Evolutionary conservation across 1,140 invertebrate genomes (phyloP).

Genomic region (Ostrea edulis): DNA sequence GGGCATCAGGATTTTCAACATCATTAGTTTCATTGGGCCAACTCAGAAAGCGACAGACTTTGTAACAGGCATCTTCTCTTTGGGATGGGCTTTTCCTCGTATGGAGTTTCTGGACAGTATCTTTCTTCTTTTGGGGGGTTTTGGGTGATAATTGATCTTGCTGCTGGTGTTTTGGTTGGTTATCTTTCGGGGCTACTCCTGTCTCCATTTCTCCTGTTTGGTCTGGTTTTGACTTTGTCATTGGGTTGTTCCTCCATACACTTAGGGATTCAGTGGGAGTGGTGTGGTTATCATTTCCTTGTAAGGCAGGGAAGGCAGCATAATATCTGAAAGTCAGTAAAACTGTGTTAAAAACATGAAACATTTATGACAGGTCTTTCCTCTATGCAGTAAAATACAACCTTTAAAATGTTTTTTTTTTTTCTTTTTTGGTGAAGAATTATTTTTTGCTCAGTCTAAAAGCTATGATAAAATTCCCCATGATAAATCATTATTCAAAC

Average conservation of each 20-base stretch:
- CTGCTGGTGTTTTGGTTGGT: neutral
- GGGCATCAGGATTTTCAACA: slow-evolving; percentile 32
- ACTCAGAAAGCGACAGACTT: slow-evolving; percentile 50
- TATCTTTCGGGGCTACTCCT: neutral
- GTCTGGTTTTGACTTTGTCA: slow-evolving; percentile 46
- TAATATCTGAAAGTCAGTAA: slow-evolving; percentile 66
- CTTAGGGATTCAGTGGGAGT: slow-evolving; percentile 36
- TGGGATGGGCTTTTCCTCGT: slow-evolving; percentile 6
- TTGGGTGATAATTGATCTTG: slow-evolving; percentile 5
- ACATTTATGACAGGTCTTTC: no score
- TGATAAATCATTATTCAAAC: no score
- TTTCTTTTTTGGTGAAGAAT: no score
- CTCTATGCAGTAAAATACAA: no score
- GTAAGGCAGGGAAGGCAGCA: slow-evolving; percentile 70
- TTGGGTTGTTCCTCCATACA: slow-evolving; percentile 67
- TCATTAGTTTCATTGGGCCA: slow-evolving; percentile 58
- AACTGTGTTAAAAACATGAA: neutral
- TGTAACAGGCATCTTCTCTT: neutral
- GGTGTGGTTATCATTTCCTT: slow-evolving; percentile 55
- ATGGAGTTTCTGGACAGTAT: neutral
- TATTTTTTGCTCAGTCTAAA: no score
- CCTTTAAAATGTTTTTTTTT: no score
- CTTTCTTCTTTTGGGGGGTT: neutral
- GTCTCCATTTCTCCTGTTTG: slow-evolving; percentile 24
- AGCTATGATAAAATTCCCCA: no score